Evolutionary conservation across 2,888 invertebrate genomes (phyloP).

Genomic region (Nysson spinosus): DNA sequence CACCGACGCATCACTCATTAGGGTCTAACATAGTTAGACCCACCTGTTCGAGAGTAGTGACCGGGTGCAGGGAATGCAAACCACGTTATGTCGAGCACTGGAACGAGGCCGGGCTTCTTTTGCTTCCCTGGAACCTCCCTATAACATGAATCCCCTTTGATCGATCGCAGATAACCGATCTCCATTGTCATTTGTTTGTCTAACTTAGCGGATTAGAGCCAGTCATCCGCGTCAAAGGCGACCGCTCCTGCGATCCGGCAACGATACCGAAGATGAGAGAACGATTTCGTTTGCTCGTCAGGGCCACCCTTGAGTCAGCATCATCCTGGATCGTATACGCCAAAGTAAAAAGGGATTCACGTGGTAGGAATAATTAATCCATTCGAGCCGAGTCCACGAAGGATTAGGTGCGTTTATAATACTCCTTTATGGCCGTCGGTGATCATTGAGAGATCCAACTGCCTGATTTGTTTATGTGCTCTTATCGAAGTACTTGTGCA

Average conservation of each 20-base stretch:
- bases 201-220: constrained; percentile 70
- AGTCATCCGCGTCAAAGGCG: constrained; percentile 75
- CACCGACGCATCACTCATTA: constrained; percentile 72
- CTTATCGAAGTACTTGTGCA: constrained; percentile 1
- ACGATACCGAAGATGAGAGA: constrained; percentile 61
- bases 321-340: constrained; percentile 7
- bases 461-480: no score
- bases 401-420: constrained; percentile 27
- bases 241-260: constrained; percentile 63
- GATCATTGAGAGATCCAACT: no score
- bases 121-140: constrained; percentile 14
- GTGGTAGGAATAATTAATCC: constrained; percentile 59
- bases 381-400: neutral
- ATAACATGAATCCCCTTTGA: constrained; percentile 16
- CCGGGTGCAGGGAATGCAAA: constrained; percentile 5
- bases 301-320: constrained; percentile 63
- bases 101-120: neutral
- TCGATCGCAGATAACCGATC: constrained; percentile 63
- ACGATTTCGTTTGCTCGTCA: constrained; percentile 49
- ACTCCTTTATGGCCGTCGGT: constrained; percentile 17
- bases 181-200: constrained; percentile 77
- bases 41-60: constrained; percentile 71
- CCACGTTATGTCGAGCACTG: constrained; percentile 15
- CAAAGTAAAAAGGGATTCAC: constrained; percentile 34
- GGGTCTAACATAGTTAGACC: constrained; percentile 67